phyloP scores from a whole-genome alignment of 2,113 vertebrate species.

The Hippoglossus stenolepis region DNA sequence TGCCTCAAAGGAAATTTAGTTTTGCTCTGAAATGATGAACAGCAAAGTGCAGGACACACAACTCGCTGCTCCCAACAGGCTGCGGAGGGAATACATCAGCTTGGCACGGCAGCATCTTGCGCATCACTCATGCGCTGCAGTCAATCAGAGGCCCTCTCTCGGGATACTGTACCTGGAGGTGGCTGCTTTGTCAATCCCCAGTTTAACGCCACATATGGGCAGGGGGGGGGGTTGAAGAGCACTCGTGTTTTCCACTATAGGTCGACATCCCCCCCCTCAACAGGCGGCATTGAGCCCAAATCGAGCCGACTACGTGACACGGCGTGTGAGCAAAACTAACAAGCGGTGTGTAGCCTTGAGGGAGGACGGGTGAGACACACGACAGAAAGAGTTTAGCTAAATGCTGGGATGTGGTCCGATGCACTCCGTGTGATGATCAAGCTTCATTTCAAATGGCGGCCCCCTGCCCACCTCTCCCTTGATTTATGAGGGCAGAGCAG shows the following conservation, averaged over 20 bases:
- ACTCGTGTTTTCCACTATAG: constrained; percentile 43
- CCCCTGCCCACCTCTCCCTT: constrained; percentile 60
- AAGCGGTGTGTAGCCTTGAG: constrained; percentile 40
- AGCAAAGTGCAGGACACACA: constrained; percentile 38
- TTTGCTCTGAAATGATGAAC: constrained; percentile 51
- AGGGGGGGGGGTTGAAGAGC: constrained; percentile 46
- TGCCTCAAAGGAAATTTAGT: constrained; percentile 58
- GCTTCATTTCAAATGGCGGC: constrained; percentile 66
- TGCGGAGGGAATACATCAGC: constrained; percentile 24
- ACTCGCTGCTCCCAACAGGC: constrained; percentile 22
- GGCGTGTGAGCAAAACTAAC: constrained; percentile 53
- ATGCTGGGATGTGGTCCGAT: constrained; percentile 45
- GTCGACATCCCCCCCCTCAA: constrained; percentile 40
- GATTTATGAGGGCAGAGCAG: constrained; percentile 77
- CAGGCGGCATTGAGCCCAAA: constrained; percentile 63
- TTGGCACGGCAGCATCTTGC: not conserved
- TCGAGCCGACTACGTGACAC: constrained; percentile 32
- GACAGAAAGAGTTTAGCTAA: constrained; percentile 31
- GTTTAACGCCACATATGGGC: constrained; percentile 59
- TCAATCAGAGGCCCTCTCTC: constrained; percentile 28
- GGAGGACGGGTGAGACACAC: constrained; percentile 37
- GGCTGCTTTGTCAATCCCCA: constrained; percentile 55
- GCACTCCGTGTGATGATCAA: constrained; percentile 53
- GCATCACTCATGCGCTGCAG: constrained; percentile 40
- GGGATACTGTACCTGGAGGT: constrained; percentile 48